Base-by-base conservation (phyloP, 2,797 vertebrate species). In the Centroberyx gerrardi region DNA sequence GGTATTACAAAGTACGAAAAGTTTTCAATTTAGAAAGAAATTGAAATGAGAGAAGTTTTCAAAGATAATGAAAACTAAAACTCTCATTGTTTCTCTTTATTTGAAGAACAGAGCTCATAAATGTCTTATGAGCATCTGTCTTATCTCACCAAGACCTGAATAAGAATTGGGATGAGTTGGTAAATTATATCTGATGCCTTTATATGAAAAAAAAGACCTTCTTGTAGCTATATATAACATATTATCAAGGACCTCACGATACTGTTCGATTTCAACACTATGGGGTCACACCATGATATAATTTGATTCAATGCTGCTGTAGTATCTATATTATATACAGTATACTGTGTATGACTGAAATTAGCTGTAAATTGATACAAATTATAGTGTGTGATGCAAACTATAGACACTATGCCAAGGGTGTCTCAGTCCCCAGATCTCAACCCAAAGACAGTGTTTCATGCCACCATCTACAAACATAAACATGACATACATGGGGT, bases 51-150 rank as follows among this genome's bases (percentile, higher is more conserved):
- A 60, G 28, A 81, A 74, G 67, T 66, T 79, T 76, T 71, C 42
- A 70, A 67, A 80, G 67, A 74, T 78, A 71, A 76, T 76, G 58
- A 78, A 83, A 81, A 66, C 17, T 60, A 7, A 70, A 81, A 76
- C 46, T 78, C 53, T 73, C 38, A 60, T 58, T 74, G 72, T 80
- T 52, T 33, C 64, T 64, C 61, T 84, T 72, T 62, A 76, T 87
- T 79, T 73, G 52, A 81, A 89, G 78, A 78, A 71, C 66, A 62
- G 33, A 70, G 55, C 72, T 83, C 65, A 84, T 87, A 22, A 84
- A 91, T 87, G 72, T 83, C 31, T 87, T 73, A 88, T 53, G 77
- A 87, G 55, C 54, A 68, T 76, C 62, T 79, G 62, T 52, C 70
- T 85, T 65, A 69, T 88, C 72, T 68, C 46, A 54, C 66, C 56